Evolutionary conservation across 2,888 invertebrate species (phyloP), one percentile per base, ranked within the genome.

Genomic region (Muschampia plurimacula): DNA sequence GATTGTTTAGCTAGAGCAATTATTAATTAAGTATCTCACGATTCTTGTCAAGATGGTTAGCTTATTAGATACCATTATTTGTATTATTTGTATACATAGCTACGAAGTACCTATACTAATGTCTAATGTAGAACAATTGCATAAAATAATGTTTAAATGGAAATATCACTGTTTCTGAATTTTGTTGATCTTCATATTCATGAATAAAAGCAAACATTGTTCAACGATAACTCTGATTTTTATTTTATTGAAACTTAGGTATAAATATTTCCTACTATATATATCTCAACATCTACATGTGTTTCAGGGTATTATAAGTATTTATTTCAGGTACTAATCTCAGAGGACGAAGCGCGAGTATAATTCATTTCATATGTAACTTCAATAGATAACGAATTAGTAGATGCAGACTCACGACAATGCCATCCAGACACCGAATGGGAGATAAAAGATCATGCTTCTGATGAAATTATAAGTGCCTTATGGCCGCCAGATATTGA

Each of bases 1-100:
- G 49, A 49, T n/a, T 49, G n/a, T n/a, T 49, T 49, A 49, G 49
- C 49, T n/a, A n/a, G 49, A 49, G n/a, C 49, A 49, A 49, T 49
- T n/a, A n/a, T 49, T 5, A n/a, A 9, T 49, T 49, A 49, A 9
- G 5, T 49, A 22, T 22, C 22, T 22, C 22, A n/a, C 13, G 1
- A 13, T 6, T 49, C 13, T 6, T 46, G 2, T 49, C 2, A 49
- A n/a, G n/a, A n/a, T 49, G 49, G n/a, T 49, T 49, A n/a, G n/a
- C 10, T 12, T 46, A 13, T 49, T 49, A n/a, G 2, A 49, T 49
- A 49, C n/a, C 7, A n/a, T 49, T 49, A 22, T 22, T 22, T 22
- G 22, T 22, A 22, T 22, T 22, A 22, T 22, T 22, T 22, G 22
- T 22, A 22, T 22, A 22, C 22, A 22, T 22, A 22, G 22, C 22